These are phyloP conservation scores for Hippopotamyrus pictus DNA, from an alignment of 2,797 vertebrate genomes.

Conservation along the genomic window DNA sequence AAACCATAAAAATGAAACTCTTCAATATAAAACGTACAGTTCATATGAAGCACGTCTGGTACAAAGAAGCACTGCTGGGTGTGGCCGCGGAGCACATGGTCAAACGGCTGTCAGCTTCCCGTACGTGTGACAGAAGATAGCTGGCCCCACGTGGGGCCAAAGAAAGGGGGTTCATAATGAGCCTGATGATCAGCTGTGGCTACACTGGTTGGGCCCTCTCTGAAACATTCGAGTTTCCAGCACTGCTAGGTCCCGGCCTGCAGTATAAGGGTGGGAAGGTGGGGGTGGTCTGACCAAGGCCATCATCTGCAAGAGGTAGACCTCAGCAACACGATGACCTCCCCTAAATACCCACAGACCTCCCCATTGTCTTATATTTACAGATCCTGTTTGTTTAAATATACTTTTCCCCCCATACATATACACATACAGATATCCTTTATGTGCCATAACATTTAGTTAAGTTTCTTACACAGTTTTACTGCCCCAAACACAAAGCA, in stretches of 20 bases:
- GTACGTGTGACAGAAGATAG: not conserved
- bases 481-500: conserved; percentile 19
- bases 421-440: not conserved
- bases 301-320: not conserved
- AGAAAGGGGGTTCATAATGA: not conserved
- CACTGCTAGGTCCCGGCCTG: conserved; percentile 53
- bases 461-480: conserved; percentile 44
- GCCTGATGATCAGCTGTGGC: not conserved
- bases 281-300: conserved; percentile 48
- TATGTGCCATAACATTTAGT: conserved; percentile 17
- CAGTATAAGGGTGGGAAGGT: conserved; percentile 61
- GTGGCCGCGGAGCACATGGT: conserved; percentile 61
- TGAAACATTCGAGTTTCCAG: conserved; percentile 43
- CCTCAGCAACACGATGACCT: not conserved
- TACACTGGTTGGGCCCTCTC: not conserved
- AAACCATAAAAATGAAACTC: conserved; percentile 80
- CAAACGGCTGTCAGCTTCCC: conserved; percentile 70
- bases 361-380: conserved; percentile 15
- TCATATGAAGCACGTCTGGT: conserved; percentile 74
- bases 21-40: conserved; percentile 80
- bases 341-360: not conserved
- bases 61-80: conserved; percentile 77
- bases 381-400: not conserved
- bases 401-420: not conserved
- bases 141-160: not conserved